Evolutionary conservation across 2,113 vertebrate species (phyloP), one percentile per base, ranked within the genome.

Genomic region (Bambusicola thoracicus): DNA sequence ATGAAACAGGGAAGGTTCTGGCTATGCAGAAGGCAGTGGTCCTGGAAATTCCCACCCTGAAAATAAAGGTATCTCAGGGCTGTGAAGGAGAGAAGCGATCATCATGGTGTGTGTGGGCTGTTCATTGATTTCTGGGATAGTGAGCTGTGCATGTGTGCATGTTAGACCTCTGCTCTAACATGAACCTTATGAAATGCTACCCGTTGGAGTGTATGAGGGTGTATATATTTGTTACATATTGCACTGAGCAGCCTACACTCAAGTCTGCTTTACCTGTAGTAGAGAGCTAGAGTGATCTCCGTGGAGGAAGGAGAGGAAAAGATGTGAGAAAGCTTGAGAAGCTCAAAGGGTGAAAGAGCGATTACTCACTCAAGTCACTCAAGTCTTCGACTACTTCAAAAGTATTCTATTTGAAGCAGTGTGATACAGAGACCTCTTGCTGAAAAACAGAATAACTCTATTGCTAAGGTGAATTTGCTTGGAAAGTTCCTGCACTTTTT

Each of bases 1-100:
- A 98, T 1, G 98, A 99, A 97, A 98, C 98, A 0, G 96, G 94
- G 8, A 98, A 98, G 82, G 97, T 99, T 65, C 63, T 99, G 95
- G 98, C 98, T 1, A 82, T 93, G 65, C 98, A 99, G 98, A 99
- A 98, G 90, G 96, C 98, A 0, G 22, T 97, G 5, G 49, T 95
- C 14, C 97, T 99, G 94, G 98, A 94, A 66, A 97, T 98, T 56
- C 99, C 99, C 59, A 84, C 95, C 80, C 87, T 99, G 88, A 77
- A 8, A 43, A 91, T 99, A 51, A 97, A 98, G 99, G 99, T 99
- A 98, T 87, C 40, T 87, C 29, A 53, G 8, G 79, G 40, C 11
- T 73, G 27, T 36, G 55, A 41, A 36, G 81, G 53, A 56, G 27
- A 55, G 38, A 17, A 38, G 13, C 2, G 10, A 43, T 29, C 40